Evolutionary conservation across 2,113 vertebrate genomes (phyloP).

Genomic region (Muntiacus reevesi): DNA sequence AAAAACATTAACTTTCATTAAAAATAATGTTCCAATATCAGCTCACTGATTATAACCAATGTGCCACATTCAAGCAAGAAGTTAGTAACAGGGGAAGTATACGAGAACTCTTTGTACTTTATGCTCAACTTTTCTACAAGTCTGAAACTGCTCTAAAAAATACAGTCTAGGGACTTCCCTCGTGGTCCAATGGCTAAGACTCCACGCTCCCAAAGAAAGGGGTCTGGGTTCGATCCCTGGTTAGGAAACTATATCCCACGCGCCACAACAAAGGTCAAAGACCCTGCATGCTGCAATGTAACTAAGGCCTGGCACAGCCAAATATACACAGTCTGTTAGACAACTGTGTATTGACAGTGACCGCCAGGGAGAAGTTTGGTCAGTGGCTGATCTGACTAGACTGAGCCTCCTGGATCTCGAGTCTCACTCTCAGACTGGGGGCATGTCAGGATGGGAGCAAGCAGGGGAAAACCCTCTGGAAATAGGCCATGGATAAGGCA

Average conservation of each 20-base stretch:
- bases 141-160: background rate
- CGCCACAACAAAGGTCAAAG: background rate
- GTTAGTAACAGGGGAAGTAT: background rate
- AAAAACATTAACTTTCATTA: background rate
- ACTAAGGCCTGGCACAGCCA: background rate
- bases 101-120: background rate
- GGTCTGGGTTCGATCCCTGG: background rate
- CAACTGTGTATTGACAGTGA: background rate
- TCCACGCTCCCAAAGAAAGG: background rate
- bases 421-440: background rate
- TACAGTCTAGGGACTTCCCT: background rate
- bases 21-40: background rate
- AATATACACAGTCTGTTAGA: background rate
- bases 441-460: background rate
- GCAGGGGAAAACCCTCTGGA: background rate
- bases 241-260: background rate
- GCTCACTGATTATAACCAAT: background rate
- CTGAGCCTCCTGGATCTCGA: background rate
- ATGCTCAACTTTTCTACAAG: background rate
- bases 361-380: background rate
- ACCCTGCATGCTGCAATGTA: background rate
- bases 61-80: background rate
- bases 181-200: background rate
- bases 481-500: background rate
- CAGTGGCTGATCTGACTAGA: background rate